Evolutionary conservation across 2,888 invertebrate genomes (phyloP).

Genomic region (Hipparchia sbordonii): DNA sequence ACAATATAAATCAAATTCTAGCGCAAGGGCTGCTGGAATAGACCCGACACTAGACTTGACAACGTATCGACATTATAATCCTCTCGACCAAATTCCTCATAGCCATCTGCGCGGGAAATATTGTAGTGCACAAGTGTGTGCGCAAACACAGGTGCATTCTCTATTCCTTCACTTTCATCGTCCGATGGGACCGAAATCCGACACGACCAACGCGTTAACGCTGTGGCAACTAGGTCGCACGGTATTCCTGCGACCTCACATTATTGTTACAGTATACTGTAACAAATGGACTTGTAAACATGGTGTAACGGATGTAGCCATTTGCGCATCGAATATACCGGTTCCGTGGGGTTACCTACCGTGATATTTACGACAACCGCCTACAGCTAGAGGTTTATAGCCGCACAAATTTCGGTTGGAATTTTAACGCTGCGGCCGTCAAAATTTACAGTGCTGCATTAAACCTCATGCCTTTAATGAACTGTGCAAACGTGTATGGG

Average conservation of each 20-base stretch:
- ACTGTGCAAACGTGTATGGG: neutral
- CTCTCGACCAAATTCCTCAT: no score
- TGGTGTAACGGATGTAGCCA: slow-evolving; percentile 15
- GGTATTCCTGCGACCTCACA: neutral
- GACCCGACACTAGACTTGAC: no score
- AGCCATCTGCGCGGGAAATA: no score
- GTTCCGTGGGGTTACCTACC: slow-evolving; percentile 2
- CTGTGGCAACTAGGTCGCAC: neutral
- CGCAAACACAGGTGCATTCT: no score
- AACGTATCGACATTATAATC: no score
- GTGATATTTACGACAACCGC: slow-evolving; percentile 30
- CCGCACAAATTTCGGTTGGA: slow-evolving; percentile 30
- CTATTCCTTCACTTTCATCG: no score
- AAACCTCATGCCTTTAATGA: neutral
- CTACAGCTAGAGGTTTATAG: slow-evolving; percentile 11
- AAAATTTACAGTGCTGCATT: slow-evolving; percentile 4
- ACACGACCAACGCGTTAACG: no score
- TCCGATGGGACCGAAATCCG: no score
- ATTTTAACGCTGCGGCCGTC: slow-evolving; percentile 10
- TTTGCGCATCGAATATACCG: slow-evolving; percentile 9
- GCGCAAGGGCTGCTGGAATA: no score
- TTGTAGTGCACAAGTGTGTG: no score
- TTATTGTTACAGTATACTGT: slow-evolving; percentile 6
- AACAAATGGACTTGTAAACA: slow-evolving; percentile 9
- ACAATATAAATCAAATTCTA: no score